These are phyloP conservation scores for Deroplatys truncata DNA, from an alignment of 2,888 invertebrate species.

Conservation along the genomic window DNA sequence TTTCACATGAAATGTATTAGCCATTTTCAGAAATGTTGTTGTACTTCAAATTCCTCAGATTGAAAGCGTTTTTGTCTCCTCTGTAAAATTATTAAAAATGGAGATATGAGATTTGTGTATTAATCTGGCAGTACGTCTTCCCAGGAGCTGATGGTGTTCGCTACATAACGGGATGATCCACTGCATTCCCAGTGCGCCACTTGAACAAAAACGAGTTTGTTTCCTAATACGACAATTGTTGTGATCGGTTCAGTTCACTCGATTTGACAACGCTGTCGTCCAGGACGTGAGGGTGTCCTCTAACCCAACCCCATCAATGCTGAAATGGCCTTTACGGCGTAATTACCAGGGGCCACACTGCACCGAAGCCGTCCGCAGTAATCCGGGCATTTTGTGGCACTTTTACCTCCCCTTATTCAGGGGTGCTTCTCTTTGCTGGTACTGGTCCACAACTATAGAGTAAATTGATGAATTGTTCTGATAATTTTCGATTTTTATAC, in stretches of 20 bases:
- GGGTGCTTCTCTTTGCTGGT: background rate
- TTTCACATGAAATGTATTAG: too few species aligned
- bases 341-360: background rate
- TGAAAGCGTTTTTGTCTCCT: too few species aligned
- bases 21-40: too few species aligned
- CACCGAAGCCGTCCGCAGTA: background rate
- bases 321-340: constrained; percentile 7
- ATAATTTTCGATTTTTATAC: too few species aligned
- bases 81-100: too few species aligned
- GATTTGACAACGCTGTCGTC: constrained; percentile 16
- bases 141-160: background rate
- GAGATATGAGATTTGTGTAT: too few species aligned
- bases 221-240: background rate
- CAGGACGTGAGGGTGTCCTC: background rate
- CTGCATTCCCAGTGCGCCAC: background rate
- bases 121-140: too few species aligned
- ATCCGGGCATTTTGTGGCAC: constrained; percentile 21
- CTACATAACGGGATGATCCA: too few species aligned
- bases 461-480: too few species aligned
- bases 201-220: background rate
- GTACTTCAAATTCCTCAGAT: too few species aligned
- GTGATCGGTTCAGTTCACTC: constrained; percentile 19
- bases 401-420: constrained; percentile 1
- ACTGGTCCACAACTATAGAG: too few species aligned
- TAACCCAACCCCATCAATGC: background rate